Evolutionary conservation across 2,113 vertebrate genomes (phyloP).

Genomic region (Myotis brandtii): DNA sequence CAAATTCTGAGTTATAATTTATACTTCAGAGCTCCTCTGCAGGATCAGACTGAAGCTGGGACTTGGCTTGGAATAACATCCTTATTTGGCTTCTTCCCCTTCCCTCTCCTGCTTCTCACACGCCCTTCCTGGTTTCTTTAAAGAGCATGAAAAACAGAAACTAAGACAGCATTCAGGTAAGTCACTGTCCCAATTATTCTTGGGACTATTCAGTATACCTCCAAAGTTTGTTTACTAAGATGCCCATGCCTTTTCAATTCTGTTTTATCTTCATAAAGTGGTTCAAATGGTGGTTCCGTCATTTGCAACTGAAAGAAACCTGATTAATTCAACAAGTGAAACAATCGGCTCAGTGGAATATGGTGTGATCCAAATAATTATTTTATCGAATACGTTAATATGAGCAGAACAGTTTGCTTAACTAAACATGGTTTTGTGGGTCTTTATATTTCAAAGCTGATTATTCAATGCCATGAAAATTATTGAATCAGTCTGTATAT

Average conservation of each 20-base stretch:
- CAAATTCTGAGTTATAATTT: background rate
- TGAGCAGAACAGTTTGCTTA: background rate
- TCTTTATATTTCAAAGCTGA: slow-evolving; percentile 14
- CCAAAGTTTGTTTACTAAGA: background rate
- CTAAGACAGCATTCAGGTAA: background rate
- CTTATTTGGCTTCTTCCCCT: background rate
- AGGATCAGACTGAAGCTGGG: background rate
- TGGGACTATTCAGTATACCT: background rate
- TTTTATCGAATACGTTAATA: background rate
- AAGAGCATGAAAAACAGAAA: background rate
- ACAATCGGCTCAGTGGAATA: background rate
- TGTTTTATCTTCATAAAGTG: background rate
- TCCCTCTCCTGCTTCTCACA: background rate
- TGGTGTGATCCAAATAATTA: background rate
- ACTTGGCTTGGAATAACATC: background rate
- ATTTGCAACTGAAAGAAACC: background rate
- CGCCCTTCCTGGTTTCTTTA: background rate
- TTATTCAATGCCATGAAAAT: slow-evolving; percentile 33
- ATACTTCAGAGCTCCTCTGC: background rate
- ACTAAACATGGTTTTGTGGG: slow-evolving; percentile 2
- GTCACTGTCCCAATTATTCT: background rate
- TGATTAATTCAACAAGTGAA: background rate
- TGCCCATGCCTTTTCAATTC: background rate
- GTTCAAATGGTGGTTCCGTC: background rate
- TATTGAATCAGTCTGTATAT: background rate